These are phyloP conservation scores for Myotis pilosus DNA, from an alignment of 2,797 vertebrate species.

Conservation along the genomic window DNA sequence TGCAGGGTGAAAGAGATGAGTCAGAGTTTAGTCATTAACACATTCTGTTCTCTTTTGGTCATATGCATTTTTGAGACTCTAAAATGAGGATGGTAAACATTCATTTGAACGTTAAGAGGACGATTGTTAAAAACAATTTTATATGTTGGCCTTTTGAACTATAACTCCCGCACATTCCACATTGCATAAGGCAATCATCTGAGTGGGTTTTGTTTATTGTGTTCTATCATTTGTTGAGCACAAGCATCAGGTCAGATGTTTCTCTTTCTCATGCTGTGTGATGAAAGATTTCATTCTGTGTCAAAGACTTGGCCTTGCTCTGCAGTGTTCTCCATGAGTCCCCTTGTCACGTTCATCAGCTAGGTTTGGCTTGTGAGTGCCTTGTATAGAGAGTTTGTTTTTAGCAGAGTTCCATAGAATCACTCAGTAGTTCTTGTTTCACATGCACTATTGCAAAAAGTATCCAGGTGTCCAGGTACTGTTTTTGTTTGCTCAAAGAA, in stretches of 20 bases:
- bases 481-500: neutral
- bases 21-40: slow-evolving; percentile 65
- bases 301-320: neutral
- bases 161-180: neutral
- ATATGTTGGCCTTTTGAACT: slow-evolving; percentile 49
- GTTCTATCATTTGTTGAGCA: neutral
- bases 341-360: neutral
- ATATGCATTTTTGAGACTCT: slow-evolving; percentile 15
- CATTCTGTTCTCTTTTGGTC: slow-evolving; percentile 56
- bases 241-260: neutral
- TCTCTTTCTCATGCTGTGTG: neutral
- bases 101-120: slow-evolving; percentile 43
- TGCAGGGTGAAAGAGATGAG: slow-evolving; percentile 46
- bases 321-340: neutral
- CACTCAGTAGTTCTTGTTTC: neutral
- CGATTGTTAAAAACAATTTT: neutral
- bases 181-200: neutral
- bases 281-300: neutral
- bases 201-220: neutral
- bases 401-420: neutral
- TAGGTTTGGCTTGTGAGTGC: neutral
- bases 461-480: neutral
- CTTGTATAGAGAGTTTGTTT: neutral
- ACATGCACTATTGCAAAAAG: neutral
- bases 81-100: slow-evolving; percentile 48